Percentiles rank a stretch among this genome's conserved stretches.
phyloP scores from a whole-genome alignment of 2,888 invertebrate genomes.

The Archaeoteleia sp. region DNA sequence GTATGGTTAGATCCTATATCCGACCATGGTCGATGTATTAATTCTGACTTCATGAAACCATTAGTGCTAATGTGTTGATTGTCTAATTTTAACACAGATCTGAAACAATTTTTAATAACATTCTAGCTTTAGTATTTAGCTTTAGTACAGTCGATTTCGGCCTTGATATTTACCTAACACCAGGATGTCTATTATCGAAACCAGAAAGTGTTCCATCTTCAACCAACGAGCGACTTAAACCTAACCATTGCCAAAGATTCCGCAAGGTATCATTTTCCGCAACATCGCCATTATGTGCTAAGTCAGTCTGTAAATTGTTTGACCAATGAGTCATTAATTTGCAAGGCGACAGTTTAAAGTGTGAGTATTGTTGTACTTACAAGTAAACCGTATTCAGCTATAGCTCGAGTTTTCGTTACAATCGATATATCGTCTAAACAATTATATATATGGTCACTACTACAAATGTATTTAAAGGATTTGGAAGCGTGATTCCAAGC shows the following conservation, averaged over 20 bases:
- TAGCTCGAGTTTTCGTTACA: constrained; percentile 83
- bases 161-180: constrained; percentile 76
- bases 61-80: no score
- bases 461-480: constrained; percentile 78
- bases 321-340: background rate
- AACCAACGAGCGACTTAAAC: constrained; percentile 82
- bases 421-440: constrained; percentile 83
- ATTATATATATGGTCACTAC: constrained; percentile 77
- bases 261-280: constrained; percentile 85
- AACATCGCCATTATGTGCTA: constrained; percentile 87
- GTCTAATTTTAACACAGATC: constrained; percentile 78
- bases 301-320: constrained; percentile 78
- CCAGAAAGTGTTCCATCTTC: constrained; percentile 81
- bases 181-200: constrained; percentile 80
- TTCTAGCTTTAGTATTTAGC: no score
- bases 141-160: no score
- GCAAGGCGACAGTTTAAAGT: constrained; percentile 4
- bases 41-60: constrained; percentile 78
- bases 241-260: constrained; percentile 90
- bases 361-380: constrained; percentile 74
- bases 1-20: constrained; percentile 79
- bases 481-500: constrained; percentile 86
- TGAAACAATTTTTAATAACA: constrained; percentile 51
- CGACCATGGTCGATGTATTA: constrained; percentile 79
- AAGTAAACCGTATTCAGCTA: constrained; percentile 86